Percentiles rank a stretch among this genome's conserved stretches.
Conservation (phyloP, 2,888 invertebrate species). For the Lacanobia wlatinum region DNA sequence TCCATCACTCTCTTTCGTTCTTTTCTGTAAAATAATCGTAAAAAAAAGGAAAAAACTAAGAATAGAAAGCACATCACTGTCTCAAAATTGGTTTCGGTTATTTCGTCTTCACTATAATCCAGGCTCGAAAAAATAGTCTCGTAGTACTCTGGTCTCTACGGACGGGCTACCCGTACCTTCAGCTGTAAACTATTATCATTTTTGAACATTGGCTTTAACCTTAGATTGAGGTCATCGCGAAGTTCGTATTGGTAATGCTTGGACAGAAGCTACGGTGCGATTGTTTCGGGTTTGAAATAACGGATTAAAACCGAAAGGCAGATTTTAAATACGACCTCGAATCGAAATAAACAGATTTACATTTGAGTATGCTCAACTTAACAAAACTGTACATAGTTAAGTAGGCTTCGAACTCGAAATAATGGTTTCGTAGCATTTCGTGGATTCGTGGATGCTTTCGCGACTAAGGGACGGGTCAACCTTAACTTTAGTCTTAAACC, state of each 20-base stretch:
- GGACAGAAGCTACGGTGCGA: not conserved
- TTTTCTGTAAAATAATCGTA: not conserved
- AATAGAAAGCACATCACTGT: slow-evolving; percentile 8
- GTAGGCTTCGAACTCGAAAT: not conserved
- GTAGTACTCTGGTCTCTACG: not conserved
- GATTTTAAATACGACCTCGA: not conserved
- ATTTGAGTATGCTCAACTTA: not conserved
- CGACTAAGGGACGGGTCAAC: slow-evolving; percentile 13
- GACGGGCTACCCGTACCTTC: not conserved
- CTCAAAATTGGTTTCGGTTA: not conserved
- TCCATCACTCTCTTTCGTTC: not conserved
- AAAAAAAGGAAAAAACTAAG: not conserved
- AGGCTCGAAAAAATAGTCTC: not conserved
- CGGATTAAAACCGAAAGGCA: not conserved
- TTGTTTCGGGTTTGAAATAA: not conserved
- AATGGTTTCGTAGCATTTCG: slow-evolving; percentile 13
- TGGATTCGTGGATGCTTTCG: not conserved
- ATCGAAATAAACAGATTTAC: not conserved
- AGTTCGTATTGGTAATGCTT: slow-evolving; percentile 19
- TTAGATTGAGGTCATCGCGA: not conserved
- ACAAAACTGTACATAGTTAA: no score
- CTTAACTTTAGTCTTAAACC: slow-evolving; percentile 9
- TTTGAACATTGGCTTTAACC: slow-evolving; percentile 1
- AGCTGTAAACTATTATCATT: not conserved
- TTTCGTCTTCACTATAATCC: not conserved